Evolutionary conservation across 1,140 invertebrate genomes (phyloP).

Genomic region (Hyposmocoma kahamanoa): DNA sequence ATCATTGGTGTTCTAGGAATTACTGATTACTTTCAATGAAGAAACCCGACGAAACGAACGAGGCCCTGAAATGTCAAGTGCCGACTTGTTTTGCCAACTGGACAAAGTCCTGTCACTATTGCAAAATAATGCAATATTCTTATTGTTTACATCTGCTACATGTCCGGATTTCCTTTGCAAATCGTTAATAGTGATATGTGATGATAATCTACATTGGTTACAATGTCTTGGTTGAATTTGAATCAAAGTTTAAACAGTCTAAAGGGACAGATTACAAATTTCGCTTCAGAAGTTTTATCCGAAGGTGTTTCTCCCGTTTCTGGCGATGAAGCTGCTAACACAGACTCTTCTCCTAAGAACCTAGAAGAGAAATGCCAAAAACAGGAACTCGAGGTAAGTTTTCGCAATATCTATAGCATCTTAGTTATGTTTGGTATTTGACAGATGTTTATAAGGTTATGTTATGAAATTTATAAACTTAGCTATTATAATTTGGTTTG

Average conservation of each 20-base stretch:
- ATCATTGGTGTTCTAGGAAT: no score
- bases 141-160: conserved; percentile 57
- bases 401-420: conserved; percentile 20
- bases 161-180: conserved; percentile 29
- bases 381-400: conserved; percentile 79
- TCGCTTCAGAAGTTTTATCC: conserved; percentile 82
- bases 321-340: conserved; percentile 57
- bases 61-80: conserved; percentile 14
- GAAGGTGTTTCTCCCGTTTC: conserved; percentile 75
- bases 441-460: conserved; percentile 56
- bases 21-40: no score
- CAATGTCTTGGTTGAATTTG: conserved; percentile 86
- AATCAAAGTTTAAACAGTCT: conserved; percentile 82
- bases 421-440: conserved; percentile 25
- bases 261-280: conserved; percentile 84
- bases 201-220: conserved; percentile 26
- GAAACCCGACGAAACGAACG: neutral
- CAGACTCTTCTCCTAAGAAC: conserved; percentile 71
- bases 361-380: conserved; percentile 75
- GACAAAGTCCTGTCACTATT: conserved; percentile 61
- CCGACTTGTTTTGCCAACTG: conserved; percentile 69
- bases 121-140: conserved; percentile 67
- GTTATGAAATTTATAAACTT: conserved; percentile 30
- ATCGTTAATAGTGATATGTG: conserved; percentile 45
- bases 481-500: neutral